Evolutionary conservation across 2,888 invertebrate species (phyloP).

Genomic region (Synanthedon andrenaeformis): DNA sequence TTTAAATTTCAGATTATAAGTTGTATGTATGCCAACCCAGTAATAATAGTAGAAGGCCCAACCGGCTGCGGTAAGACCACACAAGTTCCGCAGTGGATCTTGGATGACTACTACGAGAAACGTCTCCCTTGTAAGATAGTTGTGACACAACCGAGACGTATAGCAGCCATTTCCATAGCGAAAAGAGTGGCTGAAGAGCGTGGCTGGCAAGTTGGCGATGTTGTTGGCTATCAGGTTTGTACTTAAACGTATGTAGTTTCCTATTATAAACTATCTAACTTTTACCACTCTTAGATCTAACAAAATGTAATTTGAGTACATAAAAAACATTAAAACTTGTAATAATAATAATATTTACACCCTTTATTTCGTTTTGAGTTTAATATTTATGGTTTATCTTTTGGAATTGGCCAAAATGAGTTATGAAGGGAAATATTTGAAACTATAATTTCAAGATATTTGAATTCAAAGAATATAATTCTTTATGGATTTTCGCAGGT

Average conservation of each 20-base stretch:
- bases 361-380: no score
- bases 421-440: no score
- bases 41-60: slow-evolving; percentile 88
- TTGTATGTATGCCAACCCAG: slow-evolving; percentile 75
- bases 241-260: not conserved
- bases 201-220: slow-evolving; percentile 81
- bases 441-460: no score
- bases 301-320: not conserved
- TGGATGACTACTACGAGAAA: slow-evolving; percentile 79
- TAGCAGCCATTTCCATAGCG: slow-evolving; percentile 93
- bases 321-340: slow-evolving; percentile 1
- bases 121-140: slow-evolving; percentile 83
- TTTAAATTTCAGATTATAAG: slow-evolving; percentile 73
- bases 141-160: slow-evolving; percentile 93
- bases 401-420: no score
- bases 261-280: not conserved
- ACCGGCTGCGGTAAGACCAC: slow-evolving; percentile 95
- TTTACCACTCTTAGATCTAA: not conserved
- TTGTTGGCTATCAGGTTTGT: slow-evolving; percentile 90
- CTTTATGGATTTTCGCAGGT: slow-evolving; percentile 57
- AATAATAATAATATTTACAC: not conserved
- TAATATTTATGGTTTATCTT: no score
- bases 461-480: no score
- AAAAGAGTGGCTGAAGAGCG: slow-evolving; percentile 86
- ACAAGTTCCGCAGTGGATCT: slow-evolving; percentile 91